A percentile compares a stretch with the other conserved stretches of the same genome.
phyloP scores from a whole-genome alignment of 2,113 vertebrate genomes.

The Campylomormyrus numenius region DNA sequence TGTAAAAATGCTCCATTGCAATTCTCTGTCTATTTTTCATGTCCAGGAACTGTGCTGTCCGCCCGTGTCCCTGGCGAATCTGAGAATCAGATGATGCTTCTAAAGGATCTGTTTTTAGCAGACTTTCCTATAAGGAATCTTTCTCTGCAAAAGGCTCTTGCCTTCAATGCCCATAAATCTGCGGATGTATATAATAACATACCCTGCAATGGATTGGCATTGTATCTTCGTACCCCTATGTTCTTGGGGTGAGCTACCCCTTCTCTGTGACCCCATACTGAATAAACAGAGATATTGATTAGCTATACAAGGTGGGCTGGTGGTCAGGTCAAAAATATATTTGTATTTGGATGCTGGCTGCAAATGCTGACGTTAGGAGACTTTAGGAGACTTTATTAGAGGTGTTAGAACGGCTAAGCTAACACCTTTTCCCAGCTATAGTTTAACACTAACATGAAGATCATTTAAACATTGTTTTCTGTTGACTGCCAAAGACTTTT shows the following conservation, averaged over 20 bases:
- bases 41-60: not conserved
- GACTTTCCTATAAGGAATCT: not conserved
- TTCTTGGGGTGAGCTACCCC: not conserved
- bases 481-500: not conserved
- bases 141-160: not conserved
- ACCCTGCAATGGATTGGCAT: not conserved
- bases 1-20: not conserved
- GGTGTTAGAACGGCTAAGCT: not conserved
- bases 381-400: not conserved
- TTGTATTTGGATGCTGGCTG: not conserved
- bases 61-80: not conserved
- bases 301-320: not conserved
- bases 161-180: not conserved
- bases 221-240: not conserved
- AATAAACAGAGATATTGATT: not conserved
- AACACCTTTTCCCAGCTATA: not conserved
- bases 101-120: not conserved
- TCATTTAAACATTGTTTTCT: not conserved
- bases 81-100: not conserved
- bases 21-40: not conserved
- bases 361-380: not conserved
- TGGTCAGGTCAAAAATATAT: not conserved
- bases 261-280: not conserved
- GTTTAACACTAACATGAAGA: not conserved
- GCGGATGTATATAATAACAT: not conserved